These are phyloP conservation scores for Oryctolagus cuniculus DNA, from an alignment of 2,113 vertebrate genomes.

Conservation along the genomic window mOryCun1.1 NC_091451.1:24952501-24953000, in stretches of 20 bases:
- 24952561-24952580: neutral
- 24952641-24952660: neutral
- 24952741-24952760: neutral
- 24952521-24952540: neutral
- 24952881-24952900: neutral
- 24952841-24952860: neutral
- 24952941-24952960: neutral
- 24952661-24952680: neutral
- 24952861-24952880: neutral
- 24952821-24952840: neutral
- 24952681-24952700: neutral
- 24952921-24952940: neutral
- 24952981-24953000: neutral
- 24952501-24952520: neutral
- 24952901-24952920: neutral
- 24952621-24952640: neutral
- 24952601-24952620: neutral
- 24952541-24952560: neutral
- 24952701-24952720: neutral
- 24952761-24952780: neutral
- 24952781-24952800: rapidly evolving
- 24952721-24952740: neutral
- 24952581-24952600: neutral
- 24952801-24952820: neutral
- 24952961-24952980: neutral